Conservation (phyloP, 2,888 invertebrate species). For the Cantharis rufa region DNA sequence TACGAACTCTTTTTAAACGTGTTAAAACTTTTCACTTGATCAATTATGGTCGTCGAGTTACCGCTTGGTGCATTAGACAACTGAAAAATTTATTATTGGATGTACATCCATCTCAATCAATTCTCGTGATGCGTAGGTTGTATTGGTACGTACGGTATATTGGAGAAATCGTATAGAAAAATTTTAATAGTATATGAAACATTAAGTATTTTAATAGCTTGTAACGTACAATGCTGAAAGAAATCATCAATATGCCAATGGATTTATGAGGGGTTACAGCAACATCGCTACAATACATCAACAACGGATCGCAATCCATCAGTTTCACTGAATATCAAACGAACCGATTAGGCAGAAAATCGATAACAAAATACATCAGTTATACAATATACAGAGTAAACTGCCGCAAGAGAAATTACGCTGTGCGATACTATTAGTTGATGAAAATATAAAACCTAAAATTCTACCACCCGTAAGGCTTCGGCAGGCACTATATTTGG, state of each 20-base stretch:
- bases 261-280: slow-evolving; percentile 23
- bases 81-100: background rate
- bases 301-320: slow-evolving; percentile 31
- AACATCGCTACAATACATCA: slow-evolving; percentile 34
- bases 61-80: background rate
- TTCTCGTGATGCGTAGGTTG: background rate
- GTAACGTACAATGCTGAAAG: slow-evolving; percentile 18
- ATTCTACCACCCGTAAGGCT: background rate
- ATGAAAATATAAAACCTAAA: slow-evolving; percentile 10
- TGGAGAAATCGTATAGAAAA: background rate
- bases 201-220: slow-evolving; percentile 14
- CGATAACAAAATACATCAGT: slow-evolving; percentile 31
- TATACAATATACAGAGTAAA: slow-evolving; percentile 8
- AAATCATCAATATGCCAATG: slow-evolving; percentile 27
- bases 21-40: background rate
- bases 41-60: background rate
- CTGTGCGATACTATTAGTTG: slow-evolving; percentile 11
- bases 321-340: slow-evolving; percentile 36
- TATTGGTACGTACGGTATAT: background rate
- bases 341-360: slow-evolving; percentile 41
- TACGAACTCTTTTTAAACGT: background rate
- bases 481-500: background rate
- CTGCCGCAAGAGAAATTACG: slow-evolving; percentile 39
- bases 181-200: background rate
- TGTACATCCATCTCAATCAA: background rate